Percentiles rank a stretch among this genome's conserved stretches.
These are phyloP conservation scores for Ophiodon elongatus DNA, from an alignment of 2,113 vertebrate genomes.

Conservation along the genomic window DNA sequence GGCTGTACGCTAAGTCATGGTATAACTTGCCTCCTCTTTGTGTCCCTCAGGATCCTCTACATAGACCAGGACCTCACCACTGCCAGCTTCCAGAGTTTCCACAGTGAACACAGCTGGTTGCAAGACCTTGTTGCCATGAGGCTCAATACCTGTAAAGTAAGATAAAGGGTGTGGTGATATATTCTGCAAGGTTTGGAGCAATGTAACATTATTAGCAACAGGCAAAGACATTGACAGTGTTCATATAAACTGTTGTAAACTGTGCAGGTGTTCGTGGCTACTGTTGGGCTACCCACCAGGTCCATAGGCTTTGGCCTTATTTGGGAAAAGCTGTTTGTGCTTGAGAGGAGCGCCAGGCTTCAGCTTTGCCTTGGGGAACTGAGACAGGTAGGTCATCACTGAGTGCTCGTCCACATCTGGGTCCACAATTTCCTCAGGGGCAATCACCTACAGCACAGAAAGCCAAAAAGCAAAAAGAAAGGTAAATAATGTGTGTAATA, in stretches of 20 bases:
- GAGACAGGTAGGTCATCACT: conserved; percentile 96
- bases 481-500: conserved; percentile 4
- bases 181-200: background rate
- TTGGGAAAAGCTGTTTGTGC: conserved; percentile 89
- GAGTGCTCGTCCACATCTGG: conserved; percentile 95
- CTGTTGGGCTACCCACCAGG: conserved; percentile 84
- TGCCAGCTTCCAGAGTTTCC: conserved; percentile 90
- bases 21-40: conserved; percentile 90
- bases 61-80: conserved; percentile 94
- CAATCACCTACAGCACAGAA: conserved; percentile 87
- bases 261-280: background rate
- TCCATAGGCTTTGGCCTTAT: conserved; percentile 91
- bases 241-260: conserved; percentile 13
- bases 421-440: conserved; percentile 95
- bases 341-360: conserved; percentile 91
- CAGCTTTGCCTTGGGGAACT: conserved; percentile 95
- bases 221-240: conserved; percentile 5
- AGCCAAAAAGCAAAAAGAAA: background rate
- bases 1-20: background rate
- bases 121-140: conserved; percentile 93
- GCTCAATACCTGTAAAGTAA: conserved; percentile 88
- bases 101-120: conserved; percentile 93
- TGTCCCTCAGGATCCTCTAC: conserved; percentile 96
- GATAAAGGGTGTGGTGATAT: background rate
- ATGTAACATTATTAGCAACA: background rate